Evolutionary conservation across 1,140 invertebrate genomes (phyloP), one percentile per base, ranked within the genome.

Genomic region (Stegodyphus mimosarum): DNA sequence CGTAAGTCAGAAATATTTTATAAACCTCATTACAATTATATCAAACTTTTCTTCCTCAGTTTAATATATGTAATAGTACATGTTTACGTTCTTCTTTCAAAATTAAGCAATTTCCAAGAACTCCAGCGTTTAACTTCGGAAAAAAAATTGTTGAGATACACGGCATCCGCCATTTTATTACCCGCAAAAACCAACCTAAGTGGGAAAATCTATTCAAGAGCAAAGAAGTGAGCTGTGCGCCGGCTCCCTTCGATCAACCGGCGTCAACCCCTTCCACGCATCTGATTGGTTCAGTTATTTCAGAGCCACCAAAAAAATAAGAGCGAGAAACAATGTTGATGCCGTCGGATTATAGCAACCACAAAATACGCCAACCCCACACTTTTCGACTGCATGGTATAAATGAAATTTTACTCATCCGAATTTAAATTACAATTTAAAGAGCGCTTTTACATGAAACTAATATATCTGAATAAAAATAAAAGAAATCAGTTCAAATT

Each of bases 201-300:
- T 83, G 49, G 69, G 48, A 83, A 73, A 63, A 64, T 51, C 69
- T 64, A 51, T 9, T 6, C 15, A 9, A 2, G 5, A 50, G 53
- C 11, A 33, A 5, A 51, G 55, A 73, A 73, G 48, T 73, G 13
- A 72, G 70, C 79, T 73, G 7, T 83, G 81, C 81, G 81, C 81
- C 81, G 81, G 81, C 81, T 83, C 81, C 51, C 51, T 83, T 83
- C 81, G 63, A 83, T 83, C 72, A 75, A 15, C 72, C 49, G 72
- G 50, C 15, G n/a, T 53, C 70, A 67, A 52, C 48, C 72, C 72
- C 81, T 70, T 15, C 50, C 7, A 5, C 3, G 6, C 81, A 53
- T 11, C 48, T 83, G 63, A 83, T 83, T 83, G 81, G 81, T n/a
- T 48, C 52, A 70, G 17, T 18, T 50, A 33, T 67, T 52, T 18